Evolutionary conservation across 2,113 vertebrate species (phyloP).

Genomic region (Xiphophorus maculatus): DNA sequence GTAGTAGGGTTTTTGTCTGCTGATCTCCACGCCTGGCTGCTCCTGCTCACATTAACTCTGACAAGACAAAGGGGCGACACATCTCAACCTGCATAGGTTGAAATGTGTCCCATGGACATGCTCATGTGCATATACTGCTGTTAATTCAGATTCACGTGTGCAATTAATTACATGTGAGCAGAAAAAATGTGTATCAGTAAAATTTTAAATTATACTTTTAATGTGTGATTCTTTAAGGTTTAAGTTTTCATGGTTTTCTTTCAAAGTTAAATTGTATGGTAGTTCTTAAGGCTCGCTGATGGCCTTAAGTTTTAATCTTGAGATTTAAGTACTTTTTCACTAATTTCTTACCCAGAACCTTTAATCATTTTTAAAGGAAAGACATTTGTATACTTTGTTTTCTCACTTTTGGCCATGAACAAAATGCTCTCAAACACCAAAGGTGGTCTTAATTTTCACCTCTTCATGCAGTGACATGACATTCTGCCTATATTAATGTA

Average conservation of each 20-base stretch:
- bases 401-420: too few species aligned
- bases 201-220: background rate
- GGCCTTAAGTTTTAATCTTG: background rate
- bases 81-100: constrained; percentile 65
- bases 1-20: constrained; percentile 41
- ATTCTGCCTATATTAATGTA: too few species aligned
- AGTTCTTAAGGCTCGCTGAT: background rate
- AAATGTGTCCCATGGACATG: constrained; percentile 24
- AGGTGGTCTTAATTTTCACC: too few species aligned
- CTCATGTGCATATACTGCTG: constrained; percentile 20
- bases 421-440: too few species aligned
- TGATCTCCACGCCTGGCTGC: constrained; percentile 76
- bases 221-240: background rate
- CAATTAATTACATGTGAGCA: constrained; percentile 21
- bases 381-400: too few species aligned
- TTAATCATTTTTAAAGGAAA: too few species aligned
- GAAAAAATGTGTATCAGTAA: background rate
- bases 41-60: constrained; percentile 78
- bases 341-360: background rate
- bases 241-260: background rate
- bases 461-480: too few species aligned
- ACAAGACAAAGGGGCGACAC: constrained; percentile 79
- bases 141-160: constrained; percentile 32
- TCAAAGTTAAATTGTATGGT: background rate
- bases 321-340: background rate